Base-by-base conservation (phyloP, 2,888 invertebrate genomes). In the Folsomia manolachei region DNA sequence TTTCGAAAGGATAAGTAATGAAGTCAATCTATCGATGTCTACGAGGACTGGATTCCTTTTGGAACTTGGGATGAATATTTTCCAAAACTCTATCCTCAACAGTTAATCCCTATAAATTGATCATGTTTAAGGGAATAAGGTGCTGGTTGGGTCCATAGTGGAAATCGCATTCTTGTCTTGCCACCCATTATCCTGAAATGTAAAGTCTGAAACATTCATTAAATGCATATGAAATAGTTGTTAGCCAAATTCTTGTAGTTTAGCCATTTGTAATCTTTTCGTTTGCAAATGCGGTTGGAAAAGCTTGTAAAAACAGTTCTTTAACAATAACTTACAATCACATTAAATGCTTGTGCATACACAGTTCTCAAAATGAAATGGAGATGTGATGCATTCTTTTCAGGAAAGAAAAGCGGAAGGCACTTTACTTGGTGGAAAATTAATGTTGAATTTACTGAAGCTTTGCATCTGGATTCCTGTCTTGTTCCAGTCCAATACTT, bases 21-120 rank as follows among this genome's bases (percentile, higher is more conserved):
- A 76, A 68, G 71, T 69, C 71, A 70, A 76, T 76, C 74, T 74
- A 71, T 76, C 71, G 70, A 71, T 73, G 76, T 74, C 76, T n/a
- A n/a, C n/a, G 71, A 66, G 65, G 65, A 69, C 52, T 27, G 63
- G 52, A 72, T 72, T 72, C 72, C 72, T 66, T 39, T 24, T 9
- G 39, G 19, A 27, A 64, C 39, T 64, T 27, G 2, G 19, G 60
- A 27, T 27, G 64, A 64, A 61, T 67, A 51, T 39, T 64, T 65
- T n/a, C 51, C 39, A 25, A 56, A 27, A 27, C 18, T 27, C n/a
- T n/a, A n/a, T n/a, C n/a, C 23, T 18, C 62, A 63, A 56, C 53
- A 53, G 56, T 39, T 56, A 56, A 56, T 70, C 64, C 67, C 62
- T 64, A n/a, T n/a, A 51, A 52, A 64, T 62, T 61, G 72, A 69